Conservation (phyloP, 2,113 vertebrate genomes). For the Callorhinus ursinus region DNA sequence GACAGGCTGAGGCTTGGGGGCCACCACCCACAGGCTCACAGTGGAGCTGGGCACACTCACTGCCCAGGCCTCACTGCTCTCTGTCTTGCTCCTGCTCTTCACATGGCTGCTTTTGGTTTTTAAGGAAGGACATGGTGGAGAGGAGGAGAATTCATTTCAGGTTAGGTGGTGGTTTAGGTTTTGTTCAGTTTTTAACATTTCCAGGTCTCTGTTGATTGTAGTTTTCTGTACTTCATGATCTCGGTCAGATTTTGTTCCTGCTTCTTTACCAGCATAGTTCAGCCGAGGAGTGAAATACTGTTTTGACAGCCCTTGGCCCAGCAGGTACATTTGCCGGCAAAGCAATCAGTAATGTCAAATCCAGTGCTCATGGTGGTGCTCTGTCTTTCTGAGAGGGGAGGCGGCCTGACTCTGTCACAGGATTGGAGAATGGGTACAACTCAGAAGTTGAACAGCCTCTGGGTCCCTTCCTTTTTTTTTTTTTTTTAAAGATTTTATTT, state of each 20-base stretch:
- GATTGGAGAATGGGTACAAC: neutral
- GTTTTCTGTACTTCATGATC: neutral
- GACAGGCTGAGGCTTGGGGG: neutral
- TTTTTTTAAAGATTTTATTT: too few species aligned
- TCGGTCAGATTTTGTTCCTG: neutral
- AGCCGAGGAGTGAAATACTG: neutral
- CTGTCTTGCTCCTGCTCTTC: neutral
- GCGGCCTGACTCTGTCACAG: neutral
- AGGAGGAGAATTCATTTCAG: neutral
- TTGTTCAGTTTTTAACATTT: neutral
- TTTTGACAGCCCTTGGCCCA: neutral
- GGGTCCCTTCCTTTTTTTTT: neutral
- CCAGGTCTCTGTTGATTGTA: neutral
- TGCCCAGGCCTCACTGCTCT: neutral
- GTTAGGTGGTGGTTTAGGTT: neutral
- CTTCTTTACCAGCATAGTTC: neutral
- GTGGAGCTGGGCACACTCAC: neutral
- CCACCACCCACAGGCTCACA: neutral
- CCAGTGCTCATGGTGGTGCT: neutral
- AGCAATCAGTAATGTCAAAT: neutral
- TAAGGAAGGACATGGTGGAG: neutral
- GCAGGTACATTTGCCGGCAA: neutral
- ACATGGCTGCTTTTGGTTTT: neutral
- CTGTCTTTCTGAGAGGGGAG: neutral
- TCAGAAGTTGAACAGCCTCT: neutral